Conservation (phyloP, 2,888 invertebrate genomes). For the Eutolmus rufibarbis region DNA sequence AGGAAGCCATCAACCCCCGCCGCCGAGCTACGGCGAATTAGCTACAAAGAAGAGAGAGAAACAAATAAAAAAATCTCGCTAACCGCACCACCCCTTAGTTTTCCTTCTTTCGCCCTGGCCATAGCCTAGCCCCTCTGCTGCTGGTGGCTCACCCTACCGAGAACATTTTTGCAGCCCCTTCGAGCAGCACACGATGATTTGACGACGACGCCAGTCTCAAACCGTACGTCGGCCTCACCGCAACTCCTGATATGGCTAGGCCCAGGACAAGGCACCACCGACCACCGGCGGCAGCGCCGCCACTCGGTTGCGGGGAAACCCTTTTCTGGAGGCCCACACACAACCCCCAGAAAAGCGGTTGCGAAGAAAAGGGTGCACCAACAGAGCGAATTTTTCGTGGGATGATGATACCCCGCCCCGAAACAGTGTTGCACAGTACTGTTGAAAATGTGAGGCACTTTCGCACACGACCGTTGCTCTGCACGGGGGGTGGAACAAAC, state of each 20-base stretch:
- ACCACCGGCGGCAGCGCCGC: constrained; percentile 44
- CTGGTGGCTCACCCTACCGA: not conserved
- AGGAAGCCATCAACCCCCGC: constrained; percentile 30
- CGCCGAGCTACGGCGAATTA: constrained; percentile 11
- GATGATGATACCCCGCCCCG: constrained; percentile 39
- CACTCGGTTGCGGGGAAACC: constrained; percentile 39
- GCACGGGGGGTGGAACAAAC: not conserved
- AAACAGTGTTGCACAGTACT: not conserved
- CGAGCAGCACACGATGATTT: constrained; percentile 38
- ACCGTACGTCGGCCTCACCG: constrained; percentile 17
- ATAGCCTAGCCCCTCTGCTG: not conserved
- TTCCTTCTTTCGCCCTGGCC: not conserved
- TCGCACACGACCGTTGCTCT: not conserved
- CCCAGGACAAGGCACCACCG: constrained; percentile 41
- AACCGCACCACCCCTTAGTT: not conserved
- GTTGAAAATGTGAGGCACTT: not conserved
- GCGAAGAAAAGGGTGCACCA: constrained; percentile 17
- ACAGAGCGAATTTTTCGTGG: not conserved
- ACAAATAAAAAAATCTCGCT: constrained; percentile 4
- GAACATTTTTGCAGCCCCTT: constrained; percentile 20
- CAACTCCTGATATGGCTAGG: constrained; percentile 22
- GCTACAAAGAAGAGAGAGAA: constrained; percentile 21
- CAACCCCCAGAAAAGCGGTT: constrained; percentile 13
- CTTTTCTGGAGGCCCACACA: not conserved
- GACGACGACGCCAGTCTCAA: constrained; percentile 39